Conservation (phyloP, 2,797 vertebrate genomes). For the Apodemus agrarius region DNA sequence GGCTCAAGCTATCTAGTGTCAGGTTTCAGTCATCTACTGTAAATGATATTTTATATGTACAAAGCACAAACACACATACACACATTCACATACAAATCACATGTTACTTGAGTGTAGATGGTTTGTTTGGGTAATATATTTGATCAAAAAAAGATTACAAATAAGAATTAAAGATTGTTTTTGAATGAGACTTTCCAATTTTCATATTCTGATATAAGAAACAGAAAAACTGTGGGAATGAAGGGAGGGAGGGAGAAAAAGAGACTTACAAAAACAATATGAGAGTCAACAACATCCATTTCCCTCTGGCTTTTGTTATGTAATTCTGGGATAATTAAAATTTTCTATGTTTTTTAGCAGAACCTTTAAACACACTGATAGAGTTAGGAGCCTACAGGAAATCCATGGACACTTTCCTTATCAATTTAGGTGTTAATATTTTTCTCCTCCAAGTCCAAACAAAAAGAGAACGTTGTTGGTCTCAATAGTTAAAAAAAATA, state of each 20-base stretch:
- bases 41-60: constrained; percentile 17
- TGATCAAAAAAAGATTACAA: constrained; percentile 12
- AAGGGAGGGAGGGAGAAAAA: too few relatives aligned
- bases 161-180: constrained; percentile 32
- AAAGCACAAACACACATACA: not conserved
- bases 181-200: constrained; percentile 28
- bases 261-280: not conserved
- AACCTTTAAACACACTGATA: not conserved
- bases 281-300: not conserved
- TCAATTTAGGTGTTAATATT: constrained; percentile 1
- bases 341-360: not conserved
- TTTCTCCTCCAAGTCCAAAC: not conserved
- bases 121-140: not conserved
- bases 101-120: constrained; percentile 4
- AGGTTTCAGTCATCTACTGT: not conserved
- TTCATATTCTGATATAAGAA: not conserved
- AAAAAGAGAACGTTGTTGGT: not conserved
- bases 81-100: not conserved
- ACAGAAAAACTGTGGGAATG: not conserved
- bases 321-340: not conserved
- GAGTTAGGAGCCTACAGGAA: not conserved
- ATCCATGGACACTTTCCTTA: not conserved
- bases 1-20: not conserved
- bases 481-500: not conserved
- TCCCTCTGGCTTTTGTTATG: not conserved